phyloP scores from a whole-genome alignment of 2,797 vertebrate genomes.

The Coreius guichenoti region DNA sequence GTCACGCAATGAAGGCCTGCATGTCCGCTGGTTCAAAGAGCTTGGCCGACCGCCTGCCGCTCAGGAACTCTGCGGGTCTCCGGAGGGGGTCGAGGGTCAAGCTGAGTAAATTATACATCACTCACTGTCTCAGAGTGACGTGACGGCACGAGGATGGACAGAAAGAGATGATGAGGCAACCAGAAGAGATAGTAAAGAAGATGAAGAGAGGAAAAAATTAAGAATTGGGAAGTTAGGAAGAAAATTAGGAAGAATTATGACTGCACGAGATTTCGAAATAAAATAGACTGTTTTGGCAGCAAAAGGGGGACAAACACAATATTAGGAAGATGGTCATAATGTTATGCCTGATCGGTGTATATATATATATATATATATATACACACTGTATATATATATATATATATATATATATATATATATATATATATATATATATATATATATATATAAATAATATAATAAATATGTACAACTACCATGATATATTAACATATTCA shows the following conservation, averaged over 20 bases:
- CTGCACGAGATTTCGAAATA: background rate
- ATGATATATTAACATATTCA: background rate
- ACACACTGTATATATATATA: too few species aligned
- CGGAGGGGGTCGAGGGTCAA: conserved; percentile 67
- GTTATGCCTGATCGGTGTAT: too few species aligned
- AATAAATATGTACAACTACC: background rate
- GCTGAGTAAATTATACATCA: conserved; percentile 68
- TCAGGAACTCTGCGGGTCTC: conserved; percentile 28
- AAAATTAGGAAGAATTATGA: background rate
- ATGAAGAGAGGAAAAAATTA: background rate
- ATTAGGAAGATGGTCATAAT: too few species aligned
- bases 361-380: too few species aligned
- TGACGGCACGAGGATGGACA: background rate
- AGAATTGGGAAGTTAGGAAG: background rate
- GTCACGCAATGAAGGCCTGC: conserved; percentile 36
- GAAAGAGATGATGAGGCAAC: background rate
- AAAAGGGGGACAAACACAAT: too few species aligned
- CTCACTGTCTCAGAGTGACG: conserved; percentile 32
- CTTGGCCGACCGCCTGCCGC: background rate
- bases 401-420: too few species aligned
- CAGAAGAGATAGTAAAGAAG: background rate
- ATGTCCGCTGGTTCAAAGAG: conserved; percentile 1
- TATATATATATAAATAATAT: background rate
- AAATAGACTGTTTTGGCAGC: too few species aligned
- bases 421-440: too few species aligned